Evolutionary conservation across 2,797 vertebrate species (phyloP).

Genomic region (Sebastolobus alascanus): DNA sequence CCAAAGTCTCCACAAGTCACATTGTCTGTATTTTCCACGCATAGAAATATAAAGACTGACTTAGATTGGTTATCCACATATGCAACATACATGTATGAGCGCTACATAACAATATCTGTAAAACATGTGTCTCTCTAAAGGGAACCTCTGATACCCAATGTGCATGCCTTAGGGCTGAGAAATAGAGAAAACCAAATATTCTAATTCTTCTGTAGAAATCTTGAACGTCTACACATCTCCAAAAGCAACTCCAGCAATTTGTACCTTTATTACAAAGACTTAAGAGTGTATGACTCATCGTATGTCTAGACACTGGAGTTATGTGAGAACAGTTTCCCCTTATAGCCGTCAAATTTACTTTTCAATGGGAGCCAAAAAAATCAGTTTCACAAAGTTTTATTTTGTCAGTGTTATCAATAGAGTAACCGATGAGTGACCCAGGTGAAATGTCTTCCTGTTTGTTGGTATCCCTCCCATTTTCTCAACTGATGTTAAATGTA

Average conservation of each 20-base stretch:
- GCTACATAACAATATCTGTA: not conserved
- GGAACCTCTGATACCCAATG: not conserved
- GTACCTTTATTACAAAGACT: not conserved
- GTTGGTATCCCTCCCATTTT: not conserved
- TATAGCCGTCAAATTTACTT: not conserved
- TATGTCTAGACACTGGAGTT: conserved; percentile 1
- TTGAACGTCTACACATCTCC: not conserved
- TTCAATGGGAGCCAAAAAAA: not conserved
- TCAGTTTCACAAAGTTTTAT: not conserved
- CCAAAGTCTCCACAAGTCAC: not conserved
- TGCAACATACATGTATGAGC: not conserved
- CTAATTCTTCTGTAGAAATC: not conserved
- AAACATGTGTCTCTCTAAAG: not conserved
- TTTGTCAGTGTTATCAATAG: not conserved
- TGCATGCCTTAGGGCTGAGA: not conserved
- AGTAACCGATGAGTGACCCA: not conserved
- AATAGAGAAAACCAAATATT: not conserved
- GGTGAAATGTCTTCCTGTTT: not conserved
- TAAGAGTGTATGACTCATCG: not conserved
- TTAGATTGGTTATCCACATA: not conserved
- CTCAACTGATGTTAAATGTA: not conserved
- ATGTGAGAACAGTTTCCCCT: not conserved
- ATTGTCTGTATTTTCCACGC: not conserved
- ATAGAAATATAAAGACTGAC: not conserved
- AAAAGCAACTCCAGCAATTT: conserved; percentile 8